Evolutionary conservation across 2,113 vertebrate genomes (phyloP), one percentile per base, ranked within the genome.

Genomic region (Barnardius zonarius): DNA sequence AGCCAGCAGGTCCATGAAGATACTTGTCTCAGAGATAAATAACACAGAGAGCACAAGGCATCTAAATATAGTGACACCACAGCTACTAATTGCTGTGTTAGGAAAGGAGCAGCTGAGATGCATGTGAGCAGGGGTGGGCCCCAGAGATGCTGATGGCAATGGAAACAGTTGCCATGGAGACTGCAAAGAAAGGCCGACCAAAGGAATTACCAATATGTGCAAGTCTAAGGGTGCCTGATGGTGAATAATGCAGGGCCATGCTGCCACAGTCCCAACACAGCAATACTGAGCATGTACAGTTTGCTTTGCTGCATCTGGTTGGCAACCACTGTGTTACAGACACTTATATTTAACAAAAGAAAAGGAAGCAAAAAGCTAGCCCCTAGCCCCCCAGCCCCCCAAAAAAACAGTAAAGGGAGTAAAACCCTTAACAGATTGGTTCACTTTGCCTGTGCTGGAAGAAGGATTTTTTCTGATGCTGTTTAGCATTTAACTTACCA

Each of bases 101-200:
- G 67, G 96, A 96, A 93, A 93, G 77, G 95, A 95, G 93, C 76
- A 94, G 97, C 97, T 97, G 98, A 98, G 98, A 94, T 10, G 72
- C 95, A 89, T 69, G 95, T 89, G 97, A 98, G 97, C 66, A 67
- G 98, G 98, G 97, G 98, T 96, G 95, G 96, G 98, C 98, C 98
- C 98, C 96, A 95, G 98, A 98, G 98, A 98, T 97, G 96, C 98
- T 98, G 92, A 95, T 98, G 97, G 97, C 96, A 96, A 95, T 97
- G 96, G 98, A 97, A 98, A 97, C 44, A 39, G 98, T 99, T 99
- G 97, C 98, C 98, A 98, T 99, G 98, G 98, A 94, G 96, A 99
- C 97, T 14, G 92, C 97, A 97, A 98, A 96, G 97, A 78, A 97
- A 95, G 93, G 95, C 93, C 94, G 89, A 98, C 97, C 97, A 95